Percentiles rank a stretch among this genome's conserved stretches.
Conservation (phyloP, 2,888 invertebrate species). For the Smittia sp. region DNA sequence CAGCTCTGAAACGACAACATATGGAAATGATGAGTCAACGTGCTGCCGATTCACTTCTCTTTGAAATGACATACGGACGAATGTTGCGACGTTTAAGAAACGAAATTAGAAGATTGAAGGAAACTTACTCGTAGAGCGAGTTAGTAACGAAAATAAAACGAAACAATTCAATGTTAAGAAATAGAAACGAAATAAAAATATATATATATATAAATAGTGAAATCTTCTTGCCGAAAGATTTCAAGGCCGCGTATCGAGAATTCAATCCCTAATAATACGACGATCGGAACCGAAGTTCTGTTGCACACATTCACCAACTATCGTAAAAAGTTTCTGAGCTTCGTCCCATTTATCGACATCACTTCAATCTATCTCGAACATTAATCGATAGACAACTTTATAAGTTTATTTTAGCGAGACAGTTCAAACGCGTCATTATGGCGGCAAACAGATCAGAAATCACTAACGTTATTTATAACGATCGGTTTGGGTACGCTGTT, state of each 20-base stretch:
- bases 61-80: conserved; percentile 37
- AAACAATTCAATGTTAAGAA: neutral
- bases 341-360: too few species aligned
- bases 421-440: neutral
- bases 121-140: conserved; percentile 25
- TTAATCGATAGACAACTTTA: too few species aligned
- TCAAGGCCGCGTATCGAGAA: too few species aligned
- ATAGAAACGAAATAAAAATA: neutral
- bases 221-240: neutral
- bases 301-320: too few species aligned
- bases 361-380: too few species aligned
- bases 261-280: too few species aligned
- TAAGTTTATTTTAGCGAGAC: too few species aligned
- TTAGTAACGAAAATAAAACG: neutral
- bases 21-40: conserved; percentile 38
- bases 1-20: neutral
- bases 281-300: too few species aligned
- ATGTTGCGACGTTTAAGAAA: conserved; percentile 26
- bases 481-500: conserved; percentile 35
- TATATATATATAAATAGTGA: neutral
- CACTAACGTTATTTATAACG: conserved; percentile 29
- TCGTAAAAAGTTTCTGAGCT: too few species aligned
- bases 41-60: conserved; percentile 22
- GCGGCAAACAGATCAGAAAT: conserved; percentile 7
- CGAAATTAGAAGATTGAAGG: conserved; percentile 34